Evolutionary conservation across 2,888 invertebrate species (phyloP).

Genomic region (Neelides folsomi): DNA sequence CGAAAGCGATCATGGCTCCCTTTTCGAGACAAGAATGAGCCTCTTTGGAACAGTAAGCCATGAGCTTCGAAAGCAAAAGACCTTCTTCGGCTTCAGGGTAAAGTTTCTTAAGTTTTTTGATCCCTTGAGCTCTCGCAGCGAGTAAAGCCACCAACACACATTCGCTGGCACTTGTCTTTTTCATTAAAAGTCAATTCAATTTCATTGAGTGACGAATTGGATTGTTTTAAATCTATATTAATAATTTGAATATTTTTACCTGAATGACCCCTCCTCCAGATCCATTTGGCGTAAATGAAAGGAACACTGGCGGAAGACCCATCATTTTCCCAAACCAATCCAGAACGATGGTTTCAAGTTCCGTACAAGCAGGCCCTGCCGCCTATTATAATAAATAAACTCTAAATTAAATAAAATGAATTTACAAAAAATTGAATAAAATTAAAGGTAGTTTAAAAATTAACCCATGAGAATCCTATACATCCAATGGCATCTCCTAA

Average conservation of each 20-base stretch:
- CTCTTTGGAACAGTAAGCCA: slow-evolving; percentile 78
- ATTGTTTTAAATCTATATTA: too few species aligned
- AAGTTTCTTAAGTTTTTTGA: slow-evolving; percentile 68
- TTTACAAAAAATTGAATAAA: background rate
- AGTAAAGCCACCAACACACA: slow-evolving; percentile 83
- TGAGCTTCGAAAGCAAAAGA: slow-evolving; percentile 67
- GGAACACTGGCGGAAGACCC: slow-evolving; percentile 74
- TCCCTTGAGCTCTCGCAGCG: slow-evolving; percentile 78
- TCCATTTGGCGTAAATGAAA: slow-evolving; percentile 68
- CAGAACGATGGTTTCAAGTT: slow-evolving; percentile 84
- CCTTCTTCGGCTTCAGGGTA: slow-evolving; percentile 82
- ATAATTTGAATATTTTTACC: too few species aligned
- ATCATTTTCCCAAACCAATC: slow-evolving; percentile 84
- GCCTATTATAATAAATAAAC: slow-evolving; percentile 47
- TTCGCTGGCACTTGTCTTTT: slow-evolving; percentile 87
- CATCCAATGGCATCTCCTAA: slow-evolving; percentile 89
- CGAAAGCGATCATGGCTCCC: slow-evolving; percentile 85
- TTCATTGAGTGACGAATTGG: too few species aligned
- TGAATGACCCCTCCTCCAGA: slow-evolving; percentile 89
- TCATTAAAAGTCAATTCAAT: slow-evolving; percentile 12
- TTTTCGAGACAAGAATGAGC: slow-evolving; percentile 88
- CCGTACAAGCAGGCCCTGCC: slow-evolving; percentile 93
- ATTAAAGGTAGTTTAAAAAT: slow-evolving; percentile 24
- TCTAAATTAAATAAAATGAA: background rate
- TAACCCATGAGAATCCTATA: slow-evolving; percentile 96